Conservation (phyloP, 2,113 vertebrate species). For the Galemys pyrenaicus region DNA sequence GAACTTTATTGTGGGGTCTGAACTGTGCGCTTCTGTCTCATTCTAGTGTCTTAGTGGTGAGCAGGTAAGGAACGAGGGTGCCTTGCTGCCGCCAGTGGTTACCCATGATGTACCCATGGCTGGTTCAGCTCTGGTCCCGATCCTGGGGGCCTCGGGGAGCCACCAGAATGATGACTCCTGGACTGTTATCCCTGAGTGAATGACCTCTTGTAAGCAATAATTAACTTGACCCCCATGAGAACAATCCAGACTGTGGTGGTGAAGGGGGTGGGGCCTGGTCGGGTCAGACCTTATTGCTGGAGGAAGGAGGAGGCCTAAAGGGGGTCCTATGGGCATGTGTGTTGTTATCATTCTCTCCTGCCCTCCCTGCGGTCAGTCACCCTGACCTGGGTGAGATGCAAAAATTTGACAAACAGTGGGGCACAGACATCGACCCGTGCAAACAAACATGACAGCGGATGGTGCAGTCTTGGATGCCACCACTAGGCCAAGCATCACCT, state of each 20-base stretch:
- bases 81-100: neutral
- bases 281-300: neutral
- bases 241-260: slow-evolving; percentile 48
- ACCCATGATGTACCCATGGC: neutral
- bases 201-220: slow-evolving; percentile 70
- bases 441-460: slow-evolving; percentile 16
- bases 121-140: neutral
- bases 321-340: slow-evolving; percentile 11
- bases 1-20: neutral
- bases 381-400: slow-evolving; percentile 32
- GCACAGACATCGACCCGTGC: slow-evolving; percentile 36
- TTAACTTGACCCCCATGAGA: slow-evolving; percentile 65
- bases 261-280: slow-evolving; percentile 21
- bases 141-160: neutral
- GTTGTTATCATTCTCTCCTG: slow-evolving; percentile 51
- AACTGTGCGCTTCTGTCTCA: neutral
- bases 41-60: neutral
- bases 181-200: slow-evolving; percentile 36
- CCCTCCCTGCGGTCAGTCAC: slow-evolving; percentile 63
- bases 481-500: neutral
- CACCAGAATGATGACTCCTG: neutral
- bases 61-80: neutral
- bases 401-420: slow-evolving; percentile 50
- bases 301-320: neutral
- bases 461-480: neutral